These are phyloP conservation scores for Tapirus indicus DNA, from an alignment of 2,797 vertebrate genomes.

Conservation along the genomic window DNA sequence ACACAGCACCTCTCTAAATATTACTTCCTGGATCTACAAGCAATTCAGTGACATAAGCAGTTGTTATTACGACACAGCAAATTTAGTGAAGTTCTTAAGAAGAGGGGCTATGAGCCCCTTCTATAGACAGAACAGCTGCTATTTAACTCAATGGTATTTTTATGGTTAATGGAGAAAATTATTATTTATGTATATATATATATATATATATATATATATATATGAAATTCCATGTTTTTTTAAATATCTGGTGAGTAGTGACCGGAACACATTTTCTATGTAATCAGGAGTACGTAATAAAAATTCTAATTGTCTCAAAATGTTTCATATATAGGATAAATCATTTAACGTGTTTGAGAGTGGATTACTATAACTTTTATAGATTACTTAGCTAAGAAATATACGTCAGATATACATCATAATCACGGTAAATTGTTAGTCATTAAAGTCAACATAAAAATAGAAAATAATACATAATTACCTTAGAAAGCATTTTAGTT, in stretches of 20 bases:
- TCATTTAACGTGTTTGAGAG: slow-evolving; percentile 25
- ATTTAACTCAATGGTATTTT: not conserved
- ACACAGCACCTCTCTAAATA: not conserved
- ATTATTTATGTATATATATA: no score
- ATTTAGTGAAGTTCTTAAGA: not conserved
- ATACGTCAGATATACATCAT: not conserved
- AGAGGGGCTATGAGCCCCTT: not conserved
- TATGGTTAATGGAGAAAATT: not conserved
- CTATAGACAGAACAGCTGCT: not conserved
- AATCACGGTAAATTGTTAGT: not conserved
- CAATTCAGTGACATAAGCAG: not conserved
- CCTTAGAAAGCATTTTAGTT: not conserved
- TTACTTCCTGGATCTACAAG: not conserved
- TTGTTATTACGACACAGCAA: not conserved
- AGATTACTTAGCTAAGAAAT: slow-evolving; percentile 40
- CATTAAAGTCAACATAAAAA: slow-evolving; percentile 24
- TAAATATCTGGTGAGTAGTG: not conserved
- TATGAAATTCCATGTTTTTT: not conserved
- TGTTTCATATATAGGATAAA: not conserved
- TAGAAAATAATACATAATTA: slow-evolving; percentile 37
- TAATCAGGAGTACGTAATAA: not conserved
- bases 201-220: no score
- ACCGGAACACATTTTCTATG: not conserved
- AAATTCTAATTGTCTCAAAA: slow-evolving; percentile 25
- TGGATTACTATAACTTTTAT: not conserved